Evolutionary conservation across 2,113 vertebrate genomes (phyloP).

Genomic region (Fulica atra): DNA sequence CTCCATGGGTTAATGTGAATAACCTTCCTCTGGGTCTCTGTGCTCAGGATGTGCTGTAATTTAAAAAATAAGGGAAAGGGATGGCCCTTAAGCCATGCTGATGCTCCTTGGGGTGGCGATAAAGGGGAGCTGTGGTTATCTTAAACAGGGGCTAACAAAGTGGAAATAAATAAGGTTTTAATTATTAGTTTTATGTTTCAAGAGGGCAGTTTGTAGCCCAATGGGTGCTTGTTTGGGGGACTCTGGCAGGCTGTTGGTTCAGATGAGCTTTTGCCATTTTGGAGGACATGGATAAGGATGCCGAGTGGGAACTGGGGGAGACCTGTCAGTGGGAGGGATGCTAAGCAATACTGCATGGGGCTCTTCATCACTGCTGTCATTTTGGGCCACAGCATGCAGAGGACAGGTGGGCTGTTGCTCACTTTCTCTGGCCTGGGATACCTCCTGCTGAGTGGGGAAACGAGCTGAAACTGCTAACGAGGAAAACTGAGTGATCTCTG

Average conservation of each 20-base stretch:
- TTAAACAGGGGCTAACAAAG: neutral
- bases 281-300: neutral
- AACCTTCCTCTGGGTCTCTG: neutral
- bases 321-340: neutral
- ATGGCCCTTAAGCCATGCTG: neutral
- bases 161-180: neutral
- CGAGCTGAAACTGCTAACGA: neutral
- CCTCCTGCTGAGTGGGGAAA: neutral
- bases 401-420: neutral
- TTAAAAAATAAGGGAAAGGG: neutral
- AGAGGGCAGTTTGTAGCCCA: accelerated
- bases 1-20: too few relatives aligned
- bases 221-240: neutral
- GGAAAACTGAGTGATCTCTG: neutral
- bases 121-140: neutral
- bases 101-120: neutral
- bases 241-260: accelerated
- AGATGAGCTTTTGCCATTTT: neutral
- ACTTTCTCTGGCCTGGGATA: neutral
- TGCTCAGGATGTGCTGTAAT: neutral
- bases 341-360: accelerated
- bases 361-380: neutral
- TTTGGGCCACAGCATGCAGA: neutral
- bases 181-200: neutral
- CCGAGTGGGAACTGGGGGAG: neutral